Evolutionary conservation across 1,140 invertebrate species (phyloP), one percentile per base, ranked within the genome.

Genomic region (Lithobius niger): DNA sequence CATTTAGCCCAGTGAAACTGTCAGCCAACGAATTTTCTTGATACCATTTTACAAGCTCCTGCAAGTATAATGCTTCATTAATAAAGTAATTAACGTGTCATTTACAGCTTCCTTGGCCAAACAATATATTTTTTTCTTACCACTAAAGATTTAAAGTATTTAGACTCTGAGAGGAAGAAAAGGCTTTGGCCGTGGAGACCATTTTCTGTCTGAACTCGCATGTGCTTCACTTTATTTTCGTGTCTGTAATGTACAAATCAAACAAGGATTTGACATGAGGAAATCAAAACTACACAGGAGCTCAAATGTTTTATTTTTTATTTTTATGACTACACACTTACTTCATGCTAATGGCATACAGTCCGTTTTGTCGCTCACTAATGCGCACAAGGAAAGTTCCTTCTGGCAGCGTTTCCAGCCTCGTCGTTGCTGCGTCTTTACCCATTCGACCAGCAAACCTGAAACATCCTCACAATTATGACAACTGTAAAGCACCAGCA

Each of bases 301-400:
- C 10, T 10, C 10, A n/a, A 10, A n/a, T 36, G 31, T 36, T 10
- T 10, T 36, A n/a, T n/a, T n/a, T n/a, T 10, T 10, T 10, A 36
- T 36, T 10, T 36, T 36, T 10, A 36, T 10, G 10, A n/a, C n/a
- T n/a, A 10, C 10, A 10, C 10, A 36, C 31, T n/a, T 10, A 10
- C 10, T 36, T 10, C n/a, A 10, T n/a, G n/a, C 10, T 36, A 36
- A 36, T 36, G 10, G 89, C 91, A 67, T 86, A 91, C 65, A 19
- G n/a, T 36, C 42, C 60, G 51, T 60, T 59, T 58, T 69, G 67
- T 60, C 65, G 61, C 63, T 68, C 26, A 54, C 56, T 56, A 61
- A 90, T 82, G 45, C 92, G 74, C 45, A 97, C 75, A 64, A 96
- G 76, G 72, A 88, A 96, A 1, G 91, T 92, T 56, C 91, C 90